Base-by-base conservation (phyloP, 1,140 invertebrate species). In the Drosophila ananassae region DNA sequence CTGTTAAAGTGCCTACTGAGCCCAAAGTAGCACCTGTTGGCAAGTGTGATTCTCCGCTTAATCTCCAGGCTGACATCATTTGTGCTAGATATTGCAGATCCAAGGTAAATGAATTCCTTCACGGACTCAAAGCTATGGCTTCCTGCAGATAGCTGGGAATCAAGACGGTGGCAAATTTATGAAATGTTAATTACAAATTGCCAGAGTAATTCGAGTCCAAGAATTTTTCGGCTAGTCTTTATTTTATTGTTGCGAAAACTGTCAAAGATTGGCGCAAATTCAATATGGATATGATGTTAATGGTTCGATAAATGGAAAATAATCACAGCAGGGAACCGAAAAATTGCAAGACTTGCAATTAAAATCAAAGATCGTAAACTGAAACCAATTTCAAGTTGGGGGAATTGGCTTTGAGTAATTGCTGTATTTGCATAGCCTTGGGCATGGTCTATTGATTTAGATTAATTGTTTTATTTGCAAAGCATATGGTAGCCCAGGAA, bases 151-250 rank as follows among this genome's bases (percentile, higher is more conserved):
- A n/a, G n/a, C n/a, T n/a, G n/a, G n/a, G n/a, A n/a, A n/a, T n/a
- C n/a, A n/a, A n/a, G n/a, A n/a, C 28, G 87, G 87, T 90, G 73
- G 69, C 34, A 46, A 77, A 83, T 90, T 90, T 90, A 90, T 90
- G 87, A 90, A 90, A 90, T 90, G 87, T 83, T 90, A 90, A 90
- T 90, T 90, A 90, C 66, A 90, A 72, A 64, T 58, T 62, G 53
- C 39, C 63, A 64, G 22, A 24, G 81, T 59, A 87, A 85, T 82
- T 71, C 46, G 79, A 85, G 62, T 72, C 53, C 39, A 46, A 41
- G 54, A 37, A 71, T 77, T 73, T 37, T 81, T 67, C 41, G 30
- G 17, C 21, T 69, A 30, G 41, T 50, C 37, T 68, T 39, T 56
- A 24, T 69, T 68, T 69, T 48, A 68, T 69, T 69, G 66, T 69